Percentiles rank a stretch among this genome's conserved stretches.
These are phyloP conservation scores for Apis florea DNA, from an alignment of 1,140 invertebrate genomes.

Conservation along the genomic window DNA sequence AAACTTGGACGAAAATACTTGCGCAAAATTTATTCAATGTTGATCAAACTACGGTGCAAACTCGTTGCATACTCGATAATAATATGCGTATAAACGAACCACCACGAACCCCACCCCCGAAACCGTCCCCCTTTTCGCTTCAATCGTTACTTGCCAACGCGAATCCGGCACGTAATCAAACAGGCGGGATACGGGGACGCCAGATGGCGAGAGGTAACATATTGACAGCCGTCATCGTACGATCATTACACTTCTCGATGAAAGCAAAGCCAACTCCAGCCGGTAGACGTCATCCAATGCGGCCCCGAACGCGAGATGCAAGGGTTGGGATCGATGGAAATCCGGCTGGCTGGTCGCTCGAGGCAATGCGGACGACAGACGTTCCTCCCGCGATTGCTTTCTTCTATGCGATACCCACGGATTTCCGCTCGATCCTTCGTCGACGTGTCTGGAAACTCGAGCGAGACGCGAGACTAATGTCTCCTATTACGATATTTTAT, in stretches of 20 bases:
- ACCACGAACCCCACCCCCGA: too few species aligned
- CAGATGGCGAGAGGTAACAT: slow-evolving; percentile 39
- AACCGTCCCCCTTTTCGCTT: background rate
- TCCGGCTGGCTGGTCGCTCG: slow-evolving; percentile 13
- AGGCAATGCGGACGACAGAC: slow-evolving; percentile 14
- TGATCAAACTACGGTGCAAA: too few species aligned
- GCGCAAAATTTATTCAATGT: too few species aligned
- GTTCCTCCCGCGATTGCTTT: slow-evolving; percentile 38
- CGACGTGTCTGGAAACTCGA: background rate
- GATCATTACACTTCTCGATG: slow-evolving; percentile 65
- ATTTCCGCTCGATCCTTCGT: background rate
- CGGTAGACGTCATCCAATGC: background rate
- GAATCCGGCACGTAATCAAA: slow-evolving; percentile 69
- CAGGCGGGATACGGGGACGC: slow-evolving; percentile 24
- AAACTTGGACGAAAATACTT: too few species aligned
- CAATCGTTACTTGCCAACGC: slow-evolving; percentile 33
- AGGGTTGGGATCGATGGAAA: slow-evolving; percentile 36
- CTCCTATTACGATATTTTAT: background rate
- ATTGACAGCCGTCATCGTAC: slow-evolving; percentile 64
- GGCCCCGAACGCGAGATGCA: slow-evolving; percentile 5
- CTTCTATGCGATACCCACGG: background rate
- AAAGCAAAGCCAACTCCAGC: slow-evolving; percentile 39
- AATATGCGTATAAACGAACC: too few species aligned
- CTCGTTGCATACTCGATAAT: too few species aligned
- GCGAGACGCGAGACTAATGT: background rate